phyloP scores from a whole-genome alignment of 2,888 invertebrate species.

The Acleris literana region DNA sequence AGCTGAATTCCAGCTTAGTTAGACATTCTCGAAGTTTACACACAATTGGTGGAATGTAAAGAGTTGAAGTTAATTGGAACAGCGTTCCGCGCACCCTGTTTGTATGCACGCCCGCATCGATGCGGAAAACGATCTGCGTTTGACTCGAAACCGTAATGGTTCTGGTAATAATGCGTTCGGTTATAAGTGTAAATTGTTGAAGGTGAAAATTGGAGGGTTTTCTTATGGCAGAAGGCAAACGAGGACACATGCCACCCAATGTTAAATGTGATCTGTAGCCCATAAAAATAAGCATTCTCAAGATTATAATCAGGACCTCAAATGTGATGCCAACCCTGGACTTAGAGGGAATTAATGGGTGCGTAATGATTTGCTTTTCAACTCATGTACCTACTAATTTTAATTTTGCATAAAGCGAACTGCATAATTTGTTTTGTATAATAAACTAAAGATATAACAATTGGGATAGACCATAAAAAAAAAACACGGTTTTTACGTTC shows the following conservation, averaged over 20 bases:
- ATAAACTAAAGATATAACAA: too few relatives aligned
- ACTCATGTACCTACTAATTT: too few relatives aligned
- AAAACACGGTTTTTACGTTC: too few relatives aligned
- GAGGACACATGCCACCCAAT: neutral
- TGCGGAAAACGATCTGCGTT: constrained; percentile 56
- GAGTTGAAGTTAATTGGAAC: constrained; percentile 55
- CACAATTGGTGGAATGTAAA: constrained; percentile 52
- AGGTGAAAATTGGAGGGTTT: constrained; percentile 3
- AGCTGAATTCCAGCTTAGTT: constrained; percentile 43
- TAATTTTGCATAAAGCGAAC: too few relatives aligned
- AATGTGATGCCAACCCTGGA: too few relatives aligned
- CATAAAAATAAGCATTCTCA: too few relatives aligned
- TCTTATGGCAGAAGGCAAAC: neutral
- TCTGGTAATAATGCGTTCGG: constrained; percentile 46
- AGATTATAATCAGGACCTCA: too few relatives aligned
- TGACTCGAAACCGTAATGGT: constrained; percentile 53
- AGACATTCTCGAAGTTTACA: constrained; percentile 52
- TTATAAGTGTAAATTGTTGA: constrained; percentile 4
- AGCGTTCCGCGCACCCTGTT: constrained; percentile 53
- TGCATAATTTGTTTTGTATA: too few relatives aligned
- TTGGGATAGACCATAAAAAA: too few relatives aligned
- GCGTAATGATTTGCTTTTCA: too few relatives aligned
- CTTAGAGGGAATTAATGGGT: too few relatives aligned
- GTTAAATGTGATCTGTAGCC: too few relatives aligned
- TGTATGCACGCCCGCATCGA: constrained; percentile 54